phyloP scores from a whole-genome alignment of 2,888 invertebrate species.

The Sylvicola cinctus region DNA sequence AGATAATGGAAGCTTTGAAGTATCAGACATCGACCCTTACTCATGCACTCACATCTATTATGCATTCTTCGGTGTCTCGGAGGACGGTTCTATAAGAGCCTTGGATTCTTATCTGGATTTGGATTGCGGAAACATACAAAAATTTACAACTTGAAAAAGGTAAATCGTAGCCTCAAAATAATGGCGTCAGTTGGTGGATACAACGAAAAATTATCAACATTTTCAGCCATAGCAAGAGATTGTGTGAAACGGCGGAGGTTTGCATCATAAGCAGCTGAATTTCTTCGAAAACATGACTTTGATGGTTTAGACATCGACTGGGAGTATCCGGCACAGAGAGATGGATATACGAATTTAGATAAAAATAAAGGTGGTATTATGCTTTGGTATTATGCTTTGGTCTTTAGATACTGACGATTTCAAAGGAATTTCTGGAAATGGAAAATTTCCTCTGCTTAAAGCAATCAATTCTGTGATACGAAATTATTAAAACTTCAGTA shows the following conservation, averaged over 20 bases:
- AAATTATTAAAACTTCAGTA: too few relatives aligned
- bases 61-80: conserved; percentile 43
- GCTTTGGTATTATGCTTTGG: conserved; percentile 62
- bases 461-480: too few relatives aligned
- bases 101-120: conserved; percentile 41
- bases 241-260: conserved; percentile 15
- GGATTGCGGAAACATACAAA: conserved; percentile 26
- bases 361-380: conserved; percentile 17
- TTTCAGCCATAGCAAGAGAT: conserved; percentile 25
- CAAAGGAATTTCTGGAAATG: conserved; percentile 33
- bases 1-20: conserved; percentile 40
- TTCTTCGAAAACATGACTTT: conserved; percentile 20
- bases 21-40: conserved; percentile 39
- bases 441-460: conserved; percentile 37
- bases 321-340: conserved; percentile 34
- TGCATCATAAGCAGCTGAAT: conserved; percentile 14
- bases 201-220: conserved; percentile 29
- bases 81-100: conserved; percentile 25
- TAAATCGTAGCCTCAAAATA: conserved; percentile 22
- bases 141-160: conserved; percentile 21
- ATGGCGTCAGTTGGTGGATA: conserved; percentile 26
- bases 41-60: conserved; percentile 60
- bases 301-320: conserved; percentile 41
- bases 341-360: conserved; percentile 16
- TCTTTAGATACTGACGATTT: conserved; percentile 65